These are phyloP conservation scores for Limnephilus auricula DNA, from an alignment of 2,888 invertebrate genomes.

Conservation along the genomic window DNA sequence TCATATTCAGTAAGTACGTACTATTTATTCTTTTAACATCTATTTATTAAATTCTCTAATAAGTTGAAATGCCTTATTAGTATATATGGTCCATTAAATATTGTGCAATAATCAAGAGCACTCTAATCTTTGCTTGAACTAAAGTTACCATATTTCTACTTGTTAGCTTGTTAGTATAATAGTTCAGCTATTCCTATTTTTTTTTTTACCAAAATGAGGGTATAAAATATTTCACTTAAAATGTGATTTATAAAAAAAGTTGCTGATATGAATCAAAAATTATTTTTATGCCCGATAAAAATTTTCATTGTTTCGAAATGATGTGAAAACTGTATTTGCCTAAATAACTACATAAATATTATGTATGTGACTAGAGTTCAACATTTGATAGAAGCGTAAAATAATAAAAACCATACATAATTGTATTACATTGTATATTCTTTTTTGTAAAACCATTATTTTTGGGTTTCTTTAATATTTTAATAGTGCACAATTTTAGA, in stretches of 20 bases:
- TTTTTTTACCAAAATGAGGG: background rate
- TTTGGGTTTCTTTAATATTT: no score
- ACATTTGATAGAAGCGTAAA: background rate
- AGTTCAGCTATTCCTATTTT: background rate
- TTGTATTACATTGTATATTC: background rate
- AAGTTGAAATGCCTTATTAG: constrained; percentile 32
- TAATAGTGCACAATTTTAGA: background rate
- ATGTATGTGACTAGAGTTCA: background rate
- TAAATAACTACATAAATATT: background rate
- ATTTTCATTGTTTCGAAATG: background rate
- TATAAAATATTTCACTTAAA: background rate
- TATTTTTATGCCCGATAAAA: background rate
- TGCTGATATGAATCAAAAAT: background rate
- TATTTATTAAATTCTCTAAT: background rate
- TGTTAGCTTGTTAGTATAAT: background rate
- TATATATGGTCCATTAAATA: constrained; percentile 53
- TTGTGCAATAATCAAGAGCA: constrained; percentile 50
- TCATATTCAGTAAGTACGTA: background rate
- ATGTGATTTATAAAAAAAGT: background rate
- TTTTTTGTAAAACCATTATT: no score
- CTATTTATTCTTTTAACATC: background rate
- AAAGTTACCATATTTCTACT: constrained; percentile 20
- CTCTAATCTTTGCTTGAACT: constrained; percentile 32
- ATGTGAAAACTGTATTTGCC: background rate
- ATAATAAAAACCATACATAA: background rate